phyloP scores from a whole-genome alignment of 1,140 invertebrate genomes.

The Drosophila pseudoananassae region DNA sequence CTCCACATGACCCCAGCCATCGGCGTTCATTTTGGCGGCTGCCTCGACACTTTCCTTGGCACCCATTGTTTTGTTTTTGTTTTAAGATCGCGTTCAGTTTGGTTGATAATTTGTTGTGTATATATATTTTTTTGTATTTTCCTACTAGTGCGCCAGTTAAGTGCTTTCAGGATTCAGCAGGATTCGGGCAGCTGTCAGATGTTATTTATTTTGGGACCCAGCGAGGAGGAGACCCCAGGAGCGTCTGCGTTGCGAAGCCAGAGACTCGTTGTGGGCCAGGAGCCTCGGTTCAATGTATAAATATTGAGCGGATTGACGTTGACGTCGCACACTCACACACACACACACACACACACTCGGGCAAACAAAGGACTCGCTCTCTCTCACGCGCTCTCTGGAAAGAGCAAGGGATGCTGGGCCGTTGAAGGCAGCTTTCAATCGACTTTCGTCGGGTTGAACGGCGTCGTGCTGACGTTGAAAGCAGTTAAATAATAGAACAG shows the following conservation, averaged over 20 bases:
- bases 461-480: slow-evolving; percentile 55
- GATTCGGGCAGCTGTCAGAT: slow-evolving; percentile 77
- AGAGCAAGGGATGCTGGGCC: slow-evolving; percentile 57
- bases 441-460: slow-evolving; percentile 73
- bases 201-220: slow-evolving; percentile 79
- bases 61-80: slow-evolving; percentile 85
- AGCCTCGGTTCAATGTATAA: slow-evolving; percentile 63
- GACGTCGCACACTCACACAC: slow-evolving; percentile 54
- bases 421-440: slow-evolving; percentile 76
- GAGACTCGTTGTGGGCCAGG: slow-evolving; percentile 47
- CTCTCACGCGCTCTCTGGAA: neutral
- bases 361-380: slow-evolving; percentile 17
- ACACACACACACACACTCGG: slow-evolving; percentile 9
- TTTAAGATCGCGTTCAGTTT: slow-evolving; percentile 51
- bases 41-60: slow-evolving; percentile 90
- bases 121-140: neutral
- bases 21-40: slow-evolving; percentile 88
- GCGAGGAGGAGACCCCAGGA: slow-evolving; percentile 39
- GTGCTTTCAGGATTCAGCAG: slow-evolving; percentile 28
- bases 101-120: slow-evolving; percentile 39
- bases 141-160: slow-evolving; percentile 16
- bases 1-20: slow-evolving; percentile 90
- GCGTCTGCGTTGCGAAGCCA: slow-evolving; percentile 67
- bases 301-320: slow-evolving; percentile 77
- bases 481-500: slow-evolving; percentile 82